phyloP scores from a whole-genome alignment of 2,113 vertebrate genomes.

The Athene noctua region DNA sequence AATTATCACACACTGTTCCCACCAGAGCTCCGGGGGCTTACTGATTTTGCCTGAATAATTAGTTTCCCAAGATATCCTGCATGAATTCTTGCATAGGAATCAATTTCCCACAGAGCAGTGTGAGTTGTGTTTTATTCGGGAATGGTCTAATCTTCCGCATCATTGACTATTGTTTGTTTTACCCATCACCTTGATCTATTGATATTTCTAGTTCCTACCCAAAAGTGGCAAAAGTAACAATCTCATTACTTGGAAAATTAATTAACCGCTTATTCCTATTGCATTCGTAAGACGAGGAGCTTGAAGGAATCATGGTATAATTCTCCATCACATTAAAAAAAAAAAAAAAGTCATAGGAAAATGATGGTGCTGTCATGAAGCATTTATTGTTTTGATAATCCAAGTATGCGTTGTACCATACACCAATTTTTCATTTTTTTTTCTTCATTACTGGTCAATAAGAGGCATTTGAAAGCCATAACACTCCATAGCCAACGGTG shows the following conservation, averaged over 20 bases:
- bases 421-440: neutral
- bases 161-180: neutral
- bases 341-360: neutral
- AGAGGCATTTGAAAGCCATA: neutral
- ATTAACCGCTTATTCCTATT: neutral
- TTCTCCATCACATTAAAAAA: neutral
- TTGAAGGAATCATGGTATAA: neutral
- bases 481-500: neutral
- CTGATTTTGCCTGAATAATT: neutral
- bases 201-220: neutral
- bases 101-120: neutral
- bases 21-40: neutral
- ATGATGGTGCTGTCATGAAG: neutral
- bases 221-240: neutral
- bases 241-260: neutral
- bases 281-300: neutral
- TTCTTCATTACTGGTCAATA: neutral
- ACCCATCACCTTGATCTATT: neutral
- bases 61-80: neutral
- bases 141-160: neutral
- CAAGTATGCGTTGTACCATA: neutral
- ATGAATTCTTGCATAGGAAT: neutral
- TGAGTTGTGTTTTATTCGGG: neutral
- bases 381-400: neutral
- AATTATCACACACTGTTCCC: neutral